A percentile compares a stretch with the other conserved stretches of the same genome.
phyloP scores from a whole-genome alignment of 2,113 vertebrate genomes.

The Loxodonta africana region DNA sequence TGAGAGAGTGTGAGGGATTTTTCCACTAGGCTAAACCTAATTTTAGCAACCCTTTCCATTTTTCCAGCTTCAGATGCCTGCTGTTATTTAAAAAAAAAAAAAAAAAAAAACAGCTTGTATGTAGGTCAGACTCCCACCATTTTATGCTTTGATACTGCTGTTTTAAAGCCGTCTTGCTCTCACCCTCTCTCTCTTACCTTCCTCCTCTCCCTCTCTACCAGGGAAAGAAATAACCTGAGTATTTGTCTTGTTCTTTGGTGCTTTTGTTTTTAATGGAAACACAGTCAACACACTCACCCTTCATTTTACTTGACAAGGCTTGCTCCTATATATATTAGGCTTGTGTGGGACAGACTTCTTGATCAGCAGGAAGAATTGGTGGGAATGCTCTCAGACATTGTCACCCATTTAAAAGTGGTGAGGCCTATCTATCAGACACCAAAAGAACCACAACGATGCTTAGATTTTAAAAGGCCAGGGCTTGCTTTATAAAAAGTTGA shows the following conservation, averaged over 20 bases:
- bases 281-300: neutral
- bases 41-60: conserved; percentile 80
- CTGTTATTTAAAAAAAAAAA: neutral
- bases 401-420: neutral
- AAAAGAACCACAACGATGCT: neutral
- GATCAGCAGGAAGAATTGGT: neutral
- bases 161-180: accelerated
- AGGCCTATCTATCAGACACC: neutral
- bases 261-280: neutral
- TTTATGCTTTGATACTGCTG: conserved; percentile 71
- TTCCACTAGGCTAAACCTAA: conserved; percentile 55
- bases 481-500: neutral
- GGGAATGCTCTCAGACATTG: neutral
- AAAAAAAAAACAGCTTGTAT: conserved; percentile 74
- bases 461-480: neutral
- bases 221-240: neutral
- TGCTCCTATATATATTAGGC: neutral
- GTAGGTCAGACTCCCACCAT: conserved; percentile 86
- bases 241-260: neutral
- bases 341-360: neutral
- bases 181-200: neutral
- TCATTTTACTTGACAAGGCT: neutral
- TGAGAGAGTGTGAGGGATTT: neutral
- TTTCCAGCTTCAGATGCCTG: conserved; percentile 74
- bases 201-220: neutral